These are phyloP conservation scores for Pomacea maculata DNA, from an alignment of 1,140 invertebrate species.

Conservation along the genomic window DNA sequence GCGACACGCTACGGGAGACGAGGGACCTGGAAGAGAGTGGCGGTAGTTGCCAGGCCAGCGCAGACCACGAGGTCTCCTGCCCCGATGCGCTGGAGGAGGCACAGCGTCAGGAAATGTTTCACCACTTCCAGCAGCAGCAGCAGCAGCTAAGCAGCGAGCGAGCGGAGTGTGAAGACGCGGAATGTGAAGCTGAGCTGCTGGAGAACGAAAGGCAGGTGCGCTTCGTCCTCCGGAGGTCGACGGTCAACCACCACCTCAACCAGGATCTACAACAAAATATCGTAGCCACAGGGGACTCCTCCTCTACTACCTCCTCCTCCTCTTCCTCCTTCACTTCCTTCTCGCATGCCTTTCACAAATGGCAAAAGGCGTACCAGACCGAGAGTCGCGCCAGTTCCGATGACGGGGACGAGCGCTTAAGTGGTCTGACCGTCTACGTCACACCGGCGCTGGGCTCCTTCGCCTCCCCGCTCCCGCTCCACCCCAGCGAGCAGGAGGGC, in stretches of 20 bases:
- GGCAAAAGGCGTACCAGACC: too few relatives aligned
- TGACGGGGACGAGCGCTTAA: too few relatives aligned
- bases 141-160: neutral
- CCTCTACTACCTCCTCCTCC: neutral
- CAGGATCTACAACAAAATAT: conserved; percentile 16
- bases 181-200: too few relatives aligned
- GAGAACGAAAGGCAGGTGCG: conserved; percentile 12
- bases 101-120: conserved; percentile 3
- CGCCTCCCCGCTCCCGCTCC: too few relatives aligned
- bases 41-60: neutral
- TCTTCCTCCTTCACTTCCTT: neutral
- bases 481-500: too few relatives aligned
- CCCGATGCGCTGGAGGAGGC: conserved; percentile 1
- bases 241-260: conserved; percentile 21
- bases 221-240: conserved; percentile 10
- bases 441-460: too few relatives aligned
- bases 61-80: neutral
- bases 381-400: too few relatives aligned
- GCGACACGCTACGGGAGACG: neutral
- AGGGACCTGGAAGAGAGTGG: neutral
- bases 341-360: neutral
- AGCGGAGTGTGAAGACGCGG: neutral
- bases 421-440: too few relatives aligned
- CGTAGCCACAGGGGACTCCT: neutral
- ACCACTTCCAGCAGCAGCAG: neutral